Evolutionary conservation across 2,888 invertebrate species (phyloP), one percentile per base, ranked within the genome.

Genomic region (Cephus pulcher): DNA sequence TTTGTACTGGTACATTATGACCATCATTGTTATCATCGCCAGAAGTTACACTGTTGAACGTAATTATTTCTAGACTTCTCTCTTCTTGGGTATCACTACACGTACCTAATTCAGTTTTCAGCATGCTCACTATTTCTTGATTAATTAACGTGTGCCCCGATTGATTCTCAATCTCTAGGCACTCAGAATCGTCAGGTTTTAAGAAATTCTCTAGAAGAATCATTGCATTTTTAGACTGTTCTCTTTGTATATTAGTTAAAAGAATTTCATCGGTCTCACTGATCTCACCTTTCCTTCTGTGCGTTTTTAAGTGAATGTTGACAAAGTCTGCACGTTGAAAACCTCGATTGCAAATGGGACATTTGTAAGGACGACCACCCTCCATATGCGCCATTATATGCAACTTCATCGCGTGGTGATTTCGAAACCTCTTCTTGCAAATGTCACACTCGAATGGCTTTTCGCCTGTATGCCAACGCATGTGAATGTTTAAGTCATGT

Each of bases 251-350:
- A 23, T 15, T 71, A 34, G 32, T 34, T 34, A 71, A 34, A 32
- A 71, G 71, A 71, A 71, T 32, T 71, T 71, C 12, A 34, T 71
- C 32, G 12, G 12, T 33, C 1, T 71, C 71, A 34, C 34, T 71
- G 71, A 33, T 71, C 71, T 71, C 71, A 32, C 71, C 71, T 71
- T 71, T 71, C 23, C 71, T 71, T 34, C 71, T 71, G 71, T 71
- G 71, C 71, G 71, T 71, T 34, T 32, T 71, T 15, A 71, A 33
- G 9, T 71, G 71, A 34, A 71, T 34, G 3, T 32, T 71, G 1
- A 71, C 71, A 9, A 71, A 71, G 32, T 71, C 71, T 34, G 71
- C 71, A 33, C 71, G 71, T 33, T 71, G 71, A 32, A 71, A 71
- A 9, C 71, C 71, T 15, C 71, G 32, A 71, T 71, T 71, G 33